phyloP scores from a whole-genome alignment of 2,797 vertebrate species.

The Bovichtus diacanthus region DNA sequence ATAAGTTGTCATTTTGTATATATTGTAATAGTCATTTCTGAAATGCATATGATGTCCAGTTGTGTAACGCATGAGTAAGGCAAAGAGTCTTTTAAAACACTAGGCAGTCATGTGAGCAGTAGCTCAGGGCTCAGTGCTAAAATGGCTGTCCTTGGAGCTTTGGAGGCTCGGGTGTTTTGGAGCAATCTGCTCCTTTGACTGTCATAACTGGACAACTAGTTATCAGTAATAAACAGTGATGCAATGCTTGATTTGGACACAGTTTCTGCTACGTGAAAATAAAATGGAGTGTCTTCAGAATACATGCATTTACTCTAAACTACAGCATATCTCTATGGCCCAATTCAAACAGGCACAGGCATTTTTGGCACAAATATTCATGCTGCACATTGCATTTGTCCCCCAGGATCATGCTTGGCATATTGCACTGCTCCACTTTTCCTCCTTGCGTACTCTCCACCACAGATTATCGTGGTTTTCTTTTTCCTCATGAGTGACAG shows the following conservation, averaged over 20 bases:
- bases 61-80: not conserved
- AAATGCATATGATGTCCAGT: not conserved
- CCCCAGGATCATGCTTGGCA: slow-evolving; percentile 59
- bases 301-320: slow-evolving; percentile 15
- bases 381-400: slow-evolving; percentile 60
- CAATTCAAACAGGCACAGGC: slow-evolving; percentile 46
- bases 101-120: not conserved
- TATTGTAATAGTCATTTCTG: not conserved
- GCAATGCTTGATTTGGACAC: not conserved
- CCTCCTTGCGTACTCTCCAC: slow-evolving; percentile 24
- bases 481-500: slow-evolving; percentile 38
- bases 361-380: slow-evolving; percentile 44
- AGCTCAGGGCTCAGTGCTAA: not conserved
- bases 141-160: not conserved
- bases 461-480: slow-evolving; percentile 20
- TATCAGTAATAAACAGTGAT: not conserved
- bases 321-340: slow-evolving; percentile 38
- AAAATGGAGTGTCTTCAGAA: not conserved
- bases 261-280: slow-evolving; percentile 15
- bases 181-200: slow-evolving; percentile 10
- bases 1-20: not conserved
- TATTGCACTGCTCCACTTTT: slow-evolving; percentile 67
- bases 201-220: not conserved
- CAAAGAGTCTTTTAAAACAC: not conserved
- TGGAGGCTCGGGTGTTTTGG: slow-evolving; percentile 3